phyloP scores from a whole-genome alignment of 2,888 invertebrate genomes.

The Troglohyphantes excavatus region DNA sequence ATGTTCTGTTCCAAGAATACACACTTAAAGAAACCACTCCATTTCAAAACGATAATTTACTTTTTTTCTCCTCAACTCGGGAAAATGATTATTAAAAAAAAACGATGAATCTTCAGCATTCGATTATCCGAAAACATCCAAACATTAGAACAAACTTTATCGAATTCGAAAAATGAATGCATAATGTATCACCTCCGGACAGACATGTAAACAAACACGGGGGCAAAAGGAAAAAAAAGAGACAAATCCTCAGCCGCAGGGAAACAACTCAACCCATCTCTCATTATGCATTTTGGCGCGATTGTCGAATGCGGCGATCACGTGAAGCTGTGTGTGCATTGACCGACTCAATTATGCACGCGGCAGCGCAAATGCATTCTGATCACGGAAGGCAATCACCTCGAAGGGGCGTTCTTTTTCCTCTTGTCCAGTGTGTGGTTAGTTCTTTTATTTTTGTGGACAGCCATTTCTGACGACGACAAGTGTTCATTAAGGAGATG shows the following conservation, averaged over 20 bases:
- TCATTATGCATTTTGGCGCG: slow-evolving; percentile 61
- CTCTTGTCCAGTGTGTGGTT: background rate
- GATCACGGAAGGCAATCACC: background rate
- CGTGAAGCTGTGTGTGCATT: slow-evolving; percentile 59
- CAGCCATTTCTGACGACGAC: background rate
- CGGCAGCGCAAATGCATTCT: background rate
- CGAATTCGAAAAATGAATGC: background rate
- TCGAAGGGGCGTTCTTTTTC: background rate
- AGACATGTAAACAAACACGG: background rate
- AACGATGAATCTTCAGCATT: too few species aligned
- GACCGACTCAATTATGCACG: slow-evolving; percentile 53
- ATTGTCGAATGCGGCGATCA: too few species aligned
- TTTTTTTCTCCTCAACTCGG: too few species aligned
- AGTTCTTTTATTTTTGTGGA: background rate
- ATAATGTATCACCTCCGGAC: background rate
- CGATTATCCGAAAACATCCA: too few species aligned
- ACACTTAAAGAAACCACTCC: too few species aligned
- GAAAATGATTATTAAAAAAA: too few species aligned
- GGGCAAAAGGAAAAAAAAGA: background rate
- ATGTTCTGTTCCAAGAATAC: too few species aligned
- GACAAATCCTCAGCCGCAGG: background rate
- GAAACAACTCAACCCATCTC: background rate
- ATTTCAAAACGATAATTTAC: too few species aligned
- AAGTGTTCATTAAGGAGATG: too few species aligned
- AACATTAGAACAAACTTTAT: too few species aligned